A percentile compares a stretch with the other conserved stretches of the same genome.
Conservation (phyloP, 1,140 invertebrate species). For the Colletes latitarsis region DNA sequence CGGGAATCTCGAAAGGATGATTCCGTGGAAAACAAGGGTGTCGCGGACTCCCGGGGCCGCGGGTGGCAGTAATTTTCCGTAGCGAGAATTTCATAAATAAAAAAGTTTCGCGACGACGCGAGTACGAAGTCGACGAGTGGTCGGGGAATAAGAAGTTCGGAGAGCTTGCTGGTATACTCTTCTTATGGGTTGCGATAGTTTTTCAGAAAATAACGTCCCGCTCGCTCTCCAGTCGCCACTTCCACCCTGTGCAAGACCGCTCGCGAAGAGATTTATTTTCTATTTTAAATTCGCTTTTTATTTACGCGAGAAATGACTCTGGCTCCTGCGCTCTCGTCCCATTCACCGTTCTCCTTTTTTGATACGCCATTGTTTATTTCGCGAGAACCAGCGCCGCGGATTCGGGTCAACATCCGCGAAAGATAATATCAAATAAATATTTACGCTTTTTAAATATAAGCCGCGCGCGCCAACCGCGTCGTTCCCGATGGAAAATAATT, state of each 20-base stretch:
- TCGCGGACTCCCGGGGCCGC: slow-evolving; percentile 13
- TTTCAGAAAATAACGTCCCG: slow-evolving; percentile 47
- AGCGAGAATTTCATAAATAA: slow-evolving; percentile 59
- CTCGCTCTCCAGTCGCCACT: not conserved
- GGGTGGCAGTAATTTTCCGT: slow-evolving; percentile 29
- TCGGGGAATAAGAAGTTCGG: slow-evolving; percentile 39
- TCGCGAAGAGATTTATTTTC: slow-evolving; percentile 65
- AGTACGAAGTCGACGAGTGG: slow-evolving; percentile 36
- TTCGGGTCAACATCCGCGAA: not conserved
- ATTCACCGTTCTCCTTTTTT: not conserved
- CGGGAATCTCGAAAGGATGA: slow-evolving; percentile 7
- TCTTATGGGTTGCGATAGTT: slow-evolving; percentile 55
- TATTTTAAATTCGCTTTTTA: slow-evolving; percentile 64
- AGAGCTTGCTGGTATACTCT: slow-evolving; percentile 8
- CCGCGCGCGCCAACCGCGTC: not conserved
- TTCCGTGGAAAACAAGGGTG: slow-evolving; percentile 20
- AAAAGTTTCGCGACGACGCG: slow-evolving; percentile 42
- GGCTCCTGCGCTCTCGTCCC: not conserved
- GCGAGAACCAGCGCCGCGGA: not conserved
- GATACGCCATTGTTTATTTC: slow-evolving; percentile 2
- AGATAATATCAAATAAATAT: slow-evolving; percentile 5
- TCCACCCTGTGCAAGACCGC: slow-evolving; percentile 5
- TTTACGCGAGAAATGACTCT: not conserved
- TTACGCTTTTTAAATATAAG: not conserved
- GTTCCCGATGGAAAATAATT: not conserved